Base-by-base conservation (phyloP, 1,140 invertebrate genomes). In the Diplogasteroides magnus region DNA sequence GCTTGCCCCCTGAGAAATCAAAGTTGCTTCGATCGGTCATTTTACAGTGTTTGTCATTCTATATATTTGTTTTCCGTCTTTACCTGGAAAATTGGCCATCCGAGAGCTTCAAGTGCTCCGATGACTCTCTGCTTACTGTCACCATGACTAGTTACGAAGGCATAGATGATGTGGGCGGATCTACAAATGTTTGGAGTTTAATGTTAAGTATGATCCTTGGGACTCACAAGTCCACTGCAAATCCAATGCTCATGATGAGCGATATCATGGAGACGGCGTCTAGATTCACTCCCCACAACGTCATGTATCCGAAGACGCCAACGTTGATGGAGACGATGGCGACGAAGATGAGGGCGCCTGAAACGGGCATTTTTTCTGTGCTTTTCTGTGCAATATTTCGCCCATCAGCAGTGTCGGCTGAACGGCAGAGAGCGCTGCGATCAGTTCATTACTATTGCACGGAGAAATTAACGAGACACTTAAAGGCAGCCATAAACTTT, bases 1-100 rank as follows among this genome's bases (percentile, higher is more conserved):
- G 0, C 91, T 86, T 0, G 93, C 92, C 14, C 94, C 94, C 85
- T 97, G 93, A 69, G 75, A 78, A 31, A 62, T 64, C 29, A 19
- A 27, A 11, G 15, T 2, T 27, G 26, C 25, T n/a, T 25, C n/a
- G n/a, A n/a, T n/a, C n/a, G n/a, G n/a, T n/a, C n/a, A n/a, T n/a
- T n/a, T 48, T 48, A 48, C 6, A 48, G 6, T 6, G 37, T 48
- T 48, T 19, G 6, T 48, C 37, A 19, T 48, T 48, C 37, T 19
- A 11, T 19, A 48, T 48, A 6, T 11, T 48, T 48, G 6, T 48
- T 48, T 48, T 19, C 37, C 37, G 6, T 48, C 37, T 48, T 74
- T 61, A 81, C 79, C 72, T 85, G 84, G 25, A 96, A 88, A 67
- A 97, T 95, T 0, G 95, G 94, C 31, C 96, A 84, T 2, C 94